phyloP scores from a whole-genome alignment of 2,797 vertebrate genomes.

The Platalea minor region DNA sequence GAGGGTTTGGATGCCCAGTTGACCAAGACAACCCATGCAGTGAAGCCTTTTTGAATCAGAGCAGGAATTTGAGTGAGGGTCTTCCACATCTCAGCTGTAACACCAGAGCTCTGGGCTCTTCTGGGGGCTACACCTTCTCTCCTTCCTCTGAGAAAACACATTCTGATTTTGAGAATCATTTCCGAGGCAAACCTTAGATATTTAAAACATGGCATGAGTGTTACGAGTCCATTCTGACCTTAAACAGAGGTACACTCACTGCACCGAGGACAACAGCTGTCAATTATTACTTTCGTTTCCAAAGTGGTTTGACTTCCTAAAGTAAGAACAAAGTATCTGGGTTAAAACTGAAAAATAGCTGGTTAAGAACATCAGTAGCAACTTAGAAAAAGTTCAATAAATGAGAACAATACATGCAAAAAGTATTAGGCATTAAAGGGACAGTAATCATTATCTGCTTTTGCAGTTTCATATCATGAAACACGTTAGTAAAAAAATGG shows the following conservation, averaged over 20 bases:
- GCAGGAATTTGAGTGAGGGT: too few relatives aligned
- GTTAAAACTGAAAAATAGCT: background rate
- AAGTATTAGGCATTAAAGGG: background rate
- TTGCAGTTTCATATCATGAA: background rate
- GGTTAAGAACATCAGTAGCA: background rate
- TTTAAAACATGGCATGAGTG: background rate
- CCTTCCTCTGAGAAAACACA: background rate
- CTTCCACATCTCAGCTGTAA: background rate
- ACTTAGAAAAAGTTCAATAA: background rate
- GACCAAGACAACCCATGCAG: background rate
- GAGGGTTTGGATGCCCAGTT: background rate
- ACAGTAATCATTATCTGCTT: background rate
- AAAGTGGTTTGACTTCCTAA: background rate
- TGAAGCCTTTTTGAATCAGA: background rate
- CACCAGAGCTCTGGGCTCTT: background rate
- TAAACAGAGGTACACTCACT: background rate
- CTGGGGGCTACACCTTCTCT: background rate
- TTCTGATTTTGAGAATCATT: background rate
- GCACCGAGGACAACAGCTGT: rapidly evolving
- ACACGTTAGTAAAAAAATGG: background rate
- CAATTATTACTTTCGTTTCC: background rate
- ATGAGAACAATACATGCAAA: background rate
- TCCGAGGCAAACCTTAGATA: background rate
- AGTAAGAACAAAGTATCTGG: background rate
- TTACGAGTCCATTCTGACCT: background rate